Evolutionary conservation across 2,888 invertebrate genomes (phyloP).

Genomic region (Sympetrum striolatum): DNA sequence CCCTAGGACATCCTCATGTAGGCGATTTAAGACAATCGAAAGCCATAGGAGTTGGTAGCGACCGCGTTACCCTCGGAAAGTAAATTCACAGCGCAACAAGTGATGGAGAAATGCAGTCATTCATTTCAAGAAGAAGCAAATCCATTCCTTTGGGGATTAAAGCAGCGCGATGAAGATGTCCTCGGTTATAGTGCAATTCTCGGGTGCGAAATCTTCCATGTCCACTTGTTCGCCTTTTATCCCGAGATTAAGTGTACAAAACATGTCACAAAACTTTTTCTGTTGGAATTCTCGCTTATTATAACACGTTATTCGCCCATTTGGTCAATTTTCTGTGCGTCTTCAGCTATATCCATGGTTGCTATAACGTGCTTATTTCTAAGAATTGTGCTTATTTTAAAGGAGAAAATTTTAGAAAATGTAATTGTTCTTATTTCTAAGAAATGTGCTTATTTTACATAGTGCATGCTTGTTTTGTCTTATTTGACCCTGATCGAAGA

Average conservation of each 20-base stretch:
- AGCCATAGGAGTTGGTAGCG: background rate
- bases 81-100: background rate
- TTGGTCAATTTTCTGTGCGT: background rate
- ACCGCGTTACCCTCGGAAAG: background rate
- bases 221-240: background rate
- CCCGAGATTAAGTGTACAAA: slow-evolving; percentile 31
- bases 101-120: background rate
- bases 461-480: no score
- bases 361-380: no score
- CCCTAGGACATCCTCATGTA: background rate
- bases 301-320: background rate
- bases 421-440: no score
- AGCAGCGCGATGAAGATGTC: slow-evolving; percentile 25
- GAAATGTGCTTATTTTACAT: no score
- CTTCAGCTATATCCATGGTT: background rate
- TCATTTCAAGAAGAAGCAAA: slow-evolving; percentile 1
- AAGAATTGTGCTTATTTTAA: no score
- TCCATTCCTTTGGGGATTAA: slow-evolving; percentile 38
- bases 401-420: no score
- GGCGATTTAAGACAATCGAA: slow-evolving; percentile 24
- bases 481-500: no score
- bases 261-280: slow-evolving; percentile 1
- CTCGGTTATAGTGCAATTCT: slow-evolving; percentile 22
- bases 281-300: slow-evolving; percentile 13
- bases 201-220: slow-evolving; percentile 25